Conservation (phyloP, 2,888 invertebrate species). For the Rhorus exstirpatorius region DNA sequence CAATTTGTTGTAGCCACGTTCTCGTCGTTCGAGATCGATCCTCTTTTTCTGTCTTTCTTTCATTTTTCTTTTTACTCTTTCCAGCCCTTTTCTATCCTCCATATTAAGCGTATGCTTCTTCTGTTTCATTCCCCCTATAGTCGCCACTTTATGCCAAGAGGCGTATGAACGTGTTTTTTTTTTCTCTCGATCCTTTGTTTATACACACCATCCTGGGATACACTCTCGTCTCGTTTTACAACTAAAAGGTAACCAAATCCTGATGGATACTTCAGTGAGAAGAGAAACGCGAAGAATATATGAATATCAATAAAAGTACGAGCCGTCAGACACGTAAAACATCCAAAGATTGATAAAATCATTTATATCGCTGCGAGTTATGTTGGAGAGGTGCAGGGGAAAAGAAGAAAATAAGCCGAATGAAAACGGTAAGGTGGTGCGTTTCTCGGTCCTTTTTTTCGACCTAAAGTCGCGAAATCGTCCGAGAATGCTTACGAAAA, state of each 20-base stretch:
- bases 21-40: conserved; percentile 12
- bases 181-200: conserved; percentile 18
- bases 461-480: not conserved
- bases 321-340: conserved; percentile 38
- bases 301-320: conserved; percentile 47
- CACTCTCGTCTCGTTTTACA: conserved; percentile 35
- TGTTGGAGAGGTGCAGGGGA: not conserved
- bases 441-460: conserved; percentile 8
- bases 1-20: conserved; percentile 30
- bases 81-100: conserved; percentile 19
- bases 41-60: conserved; percentile 10
- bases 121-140: conserved; percentile 21
- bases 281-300: conserved; percentile 29
- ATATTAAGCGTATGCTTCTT: conserved; percentile 15
- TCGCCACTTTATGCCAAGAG: not conserved
- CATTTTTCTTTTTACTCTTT: conserved; percentile 7
- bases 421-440: not conserved
- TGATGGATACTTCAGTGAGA: conserved; percentile 18
- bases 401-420: conserved; percentile 9
- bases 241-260: conserved; percentile 27
- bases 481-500: not conserved
- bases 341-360: conserved; percentile 40
- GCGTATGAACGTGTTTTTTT: conserved; percentile 9
- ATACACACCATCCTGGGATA: not conserved
- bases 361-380: conserved; percentile 43